Percentiles rank a stretch among this genome's conserved stretches.
phyloP scores from a whole-genome alignment of 1,140 invertebrate genomes.

The Macrosteles quadrilineatus region DNA sequence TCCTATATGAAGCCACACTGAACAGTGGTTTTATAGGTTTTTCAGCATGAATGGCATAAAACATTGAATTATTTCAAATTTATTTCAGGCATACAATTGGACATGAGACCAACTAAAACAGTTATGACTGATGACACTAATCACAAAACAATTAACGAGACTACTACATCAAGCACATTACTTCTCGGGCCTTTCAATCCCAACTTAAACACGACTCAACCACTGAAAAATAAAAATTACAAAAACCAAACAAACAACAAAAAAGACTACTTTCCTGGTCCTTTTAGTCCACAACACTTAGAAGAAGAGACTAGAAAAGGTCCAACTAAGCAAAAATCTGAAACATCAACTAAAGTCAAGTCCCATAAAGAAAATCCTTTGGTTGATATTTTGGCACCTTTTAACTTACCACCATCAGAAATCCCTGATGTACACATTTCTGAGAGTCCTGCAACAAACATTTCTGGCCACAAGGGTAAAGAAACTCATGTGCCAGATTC shows the following conservation, averaged over 20 bases:
- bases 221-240: constrained; percentile 14
- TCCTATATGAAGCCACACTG: background rate
- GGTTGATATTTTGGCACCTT: constrained; percentile 28
- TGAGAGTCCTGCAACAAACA: background rate
- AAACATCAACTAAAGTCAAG: background rate
- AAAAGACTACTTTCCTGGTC: constrained; percentile 34
- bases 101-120: constrained; percentile 26
- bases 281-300: constrained; percentile 27
- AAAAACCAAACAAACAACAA: constrained; percentile 31
- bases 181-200: constrained; percentile 41
- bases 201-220: constrained; percentile 16
- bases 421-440: constrained; percentile 22
- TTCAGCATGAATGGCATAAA: background rate
- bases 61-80: background rate
- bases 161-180: constrained; percentile 1
- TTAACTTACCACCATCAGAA: constrained; percentile 28
- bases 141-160: background rate
- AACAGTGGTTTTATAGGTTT: background rate
- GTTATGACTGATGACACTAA: constrained; percentile 15
- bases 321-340: constrained; percentile 16
- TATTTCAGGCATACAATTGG: constrained; percentile 29
- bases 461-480: background rate
- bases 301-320: constrained; percentile 21
- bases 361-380: constrained; percentile 25
- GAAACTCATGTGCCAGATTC: constrained; percentile 1